These are phyloP conservation scores for Drosophila mauritiana DNA, from an alignment of 1,140 invertebrate species.

Conservation along the genomic window DNA sequence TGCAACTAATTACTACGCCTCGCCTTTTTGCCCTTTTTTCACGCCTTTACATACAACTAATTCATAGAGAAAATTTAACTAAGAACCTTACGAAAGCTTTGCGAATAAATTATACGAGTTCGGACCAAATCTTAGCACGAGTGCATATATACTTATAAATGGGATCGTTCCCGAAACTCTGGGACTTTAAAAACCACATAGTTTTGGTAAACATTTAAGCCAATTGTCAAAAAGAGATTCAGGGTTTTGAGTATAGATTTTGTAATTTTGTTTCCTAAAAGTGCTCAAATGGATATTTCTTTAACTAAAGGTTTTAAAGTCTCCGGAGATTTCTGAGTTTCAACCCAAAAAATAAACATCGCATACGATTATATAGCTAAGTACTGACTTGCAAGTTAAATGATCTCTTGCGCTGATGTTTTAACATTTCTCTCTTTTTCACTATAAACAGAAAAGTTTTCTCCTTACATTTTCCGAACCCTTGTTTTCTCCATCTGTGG, in stretches of 20 bases:
- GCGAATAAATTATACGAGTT: slow-evolving; percentile 57
- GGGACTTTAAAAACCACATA: neutral
- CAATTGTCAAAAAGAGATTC: too few species aligned
- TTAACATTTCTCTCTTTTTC: slow-evolving; percentile 51
- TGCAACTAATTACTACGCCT: slow-evolving; percentile 62
- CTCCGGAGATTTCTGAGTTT: neutral
- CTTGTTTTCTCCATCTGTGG: neutral
- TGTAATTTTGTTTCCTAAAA: too few species aligned
- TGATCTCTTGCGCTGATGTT: slow-evolving; percentile 30
- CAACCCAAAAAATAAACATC: neutral
- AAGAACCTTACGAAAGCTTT: slow-evolving; percentile 59
- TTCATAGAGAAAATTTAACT: slow-evolving; percentile 71
- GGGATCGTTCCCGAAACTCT: neutral
- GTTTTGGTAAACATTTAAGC: neutral
- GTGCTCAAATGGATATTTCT: too few species aligned
- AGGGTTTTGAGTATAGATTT: too few species aligned
- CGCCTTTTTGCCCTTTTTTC: slow-evolving; percentile 31
- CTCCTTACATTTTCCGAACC: slow-evolving; percentile 1
- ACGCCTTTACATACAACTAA: slow-evolving; percentile 65
- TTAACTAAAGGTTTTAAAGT: neutral
- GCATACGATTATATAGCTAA: slow-evolving; percentile 38
- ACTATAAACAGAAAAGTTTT: slow-evolving; percentile 65
- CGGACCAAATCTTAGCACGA: slow-evolving; percentile 30
- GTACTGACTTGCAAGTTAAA: slow-evolving; percentile 56
- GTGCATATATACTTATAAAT: slow-evolving; percentile 14